Conservation (phyloP, 1,140 invertebrate genomes). For the Drosophila aff. region DNA sequence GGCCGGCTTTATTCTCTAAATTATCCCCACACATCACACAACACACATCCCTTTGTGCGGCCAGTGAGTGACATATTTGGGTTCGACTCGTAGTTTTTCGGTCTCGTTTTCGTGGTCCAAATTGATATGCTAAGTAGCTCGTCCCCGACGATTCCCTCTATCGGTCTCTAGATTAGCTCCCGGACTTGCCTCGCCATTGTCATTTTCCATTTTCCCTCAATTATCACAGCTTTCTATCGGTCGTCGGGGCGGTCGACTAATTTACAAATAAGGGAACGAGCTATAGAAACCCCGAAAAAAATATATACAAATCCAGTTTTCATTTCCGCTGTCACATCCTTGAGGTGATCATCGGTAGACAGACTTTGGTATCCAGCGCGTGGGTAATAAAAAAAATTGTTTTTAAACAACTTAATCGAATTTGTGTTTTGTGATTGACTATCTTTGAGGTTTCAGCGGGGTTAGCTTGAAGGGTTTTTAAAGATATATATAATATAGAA, state of each 20-base stretch:
- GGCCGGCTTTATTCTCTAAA: constrained; percentile 13
- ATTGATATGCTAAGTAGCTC: constrained; percentile 79
- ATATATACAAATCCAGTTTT: constrained; percentile 18
- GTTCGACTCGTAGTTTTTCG: constrained; percentile 15
- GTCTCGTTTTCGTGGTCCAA: constrained; percentile 39
- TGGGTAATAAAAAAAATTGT: constrained; percentile 81
- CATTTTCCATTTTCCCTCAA: constrained; percentile 42
- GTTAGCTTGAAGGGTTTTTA: not conserved
- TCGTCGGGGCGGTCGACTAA: constrained; percentile 43
- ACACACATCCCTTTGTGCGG: constrained; percentile 17
- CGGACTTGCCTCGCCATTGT: constrained; percentile 54
- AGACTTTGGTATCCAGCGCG: constrained; percentile 11
- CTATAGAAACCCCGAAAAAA: not conserved
- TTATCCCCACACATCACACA: constrained; percentile 6
- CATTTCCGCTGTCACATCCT: constrained; percentile 63
- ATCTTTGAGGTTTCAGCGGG: not conserved
- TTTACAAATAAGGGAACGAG: constrained; percentile 58
- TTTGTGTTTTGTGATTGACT: constrained; percentile 80
- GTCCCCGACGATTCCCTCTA: constrained; percentile 2
- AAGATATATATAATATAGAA: not conserved
- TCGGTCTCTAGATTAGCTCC: constrained; percentile 63
- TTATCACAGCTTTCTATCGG: constrained; percentile 79
- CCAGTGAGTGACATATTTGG: constrained; percentile 65
- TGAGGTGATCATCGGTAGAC: constrained; percentile 42
- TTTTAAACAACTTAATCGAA: constrained; percentile 84